phyloP scores from a whole-genome alignment of 2,797 vertebrate genomes.

The Melanotaenia parkinsoni region DNA sequence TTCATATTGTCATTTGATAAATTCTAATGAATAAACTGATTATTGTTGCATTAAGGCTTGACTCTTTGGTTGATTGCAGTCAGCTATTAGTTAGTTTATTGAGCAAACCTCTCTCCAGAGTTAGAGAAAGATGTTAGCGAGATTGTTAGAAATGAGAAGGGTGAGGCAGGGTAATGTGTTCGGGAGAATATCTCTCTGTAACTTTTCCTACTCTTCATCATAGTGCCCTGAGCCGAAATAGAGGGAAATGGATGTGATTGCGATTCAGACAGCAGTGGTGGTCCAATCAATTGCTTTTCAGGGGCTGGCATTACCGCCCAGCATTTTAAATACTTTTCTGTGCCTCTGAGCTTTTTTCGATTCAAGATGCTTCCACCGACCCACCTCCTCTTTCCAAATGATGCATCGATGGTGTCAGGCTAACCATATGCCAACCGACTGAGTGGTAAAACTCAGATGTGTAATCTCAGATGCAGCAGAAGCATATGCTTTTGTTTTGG shows the following conservation, averaged over 20 bases:
- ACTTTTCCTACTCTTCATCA: slow-evolving; percentile 50
- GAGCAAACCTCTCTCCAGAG: neutral
- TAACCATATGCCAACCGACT: slow-evolving; percentile 60
- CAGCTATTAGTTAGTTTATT: slow-evolving; percentile 4
- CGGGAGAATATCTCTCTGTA: slow-evolving; percentile 39
- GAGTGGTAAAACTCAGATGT: slow-evolving; percentile 44
- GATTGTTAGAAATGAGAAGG: slow-evolving; percentile 38
- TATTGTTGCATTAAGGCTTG: neutral
- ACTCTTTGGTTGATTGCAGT: slow-evolving; percentile 1
- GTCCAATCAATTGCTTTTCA: slow-evolving; percentile 64
- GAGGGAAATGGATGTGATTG: slow-evolving; percentile 61
- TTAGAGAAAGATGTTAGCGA: slow-evolving; percentile 23
- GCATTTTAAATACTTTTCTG: slow-evolving; percentile 64
- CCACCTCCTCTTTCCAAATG: slow-evolving; percentile 40
- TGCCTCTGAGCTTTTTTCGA: slow-evolving; percentile 24
- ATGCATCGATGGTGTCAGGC: slow-evolving; percentile 56
- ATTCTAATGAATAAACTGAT: neutral
- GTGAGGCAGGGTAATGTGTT: slow-evolving; percentile 42
- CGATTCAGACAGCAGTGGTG: slow-evolving; percentile 48
- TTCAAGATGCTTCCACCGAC: slow-evolving; percentile 19
- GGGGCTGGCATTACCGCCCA: slow-evolving; percentile 36
- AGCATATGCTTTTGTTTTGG: slow-evolving; percentile 32
- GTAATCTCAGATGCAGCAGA: slow-evolving; percentile 36
- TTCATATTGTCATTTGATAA: neutral
- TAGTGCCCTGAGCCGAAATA: slow-evolving; percentile 31